Percentiles rank a stretch among this genome's conserved stretches.
Evolutionary conservation across 2,797 vertebrate genomes (phyloP).

Genomic region (Acestrorhynchus altus): DNA sequence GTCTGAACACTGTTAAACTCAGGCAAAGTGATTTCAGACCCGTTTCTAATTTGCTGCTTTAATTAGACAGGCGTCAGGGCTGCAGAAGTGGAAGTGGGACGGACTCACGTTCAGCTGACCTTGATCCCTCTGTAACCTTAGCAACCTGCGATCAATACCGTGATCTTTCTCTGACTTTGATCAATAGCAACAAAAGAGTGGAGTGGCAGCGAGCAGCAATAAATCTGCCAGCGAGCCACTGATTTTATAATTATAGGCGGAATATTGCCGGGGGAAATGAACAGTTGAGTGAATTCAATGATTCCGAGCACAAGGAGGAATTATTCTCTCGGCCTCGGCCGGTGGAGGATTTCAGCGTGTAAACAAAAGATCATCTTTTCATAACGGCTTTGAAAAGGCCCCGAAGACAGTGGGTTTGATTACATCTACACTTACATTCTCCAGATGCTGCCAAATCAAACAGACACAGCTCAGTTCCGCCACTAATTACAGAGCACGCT

Average conservation of each 20-base stretch:
- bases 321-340: slow-evolving; percentile 5
- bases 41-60: slow-evolving; percentile 14
- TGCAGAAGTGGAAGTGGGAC: neutral
- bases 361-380: slow-evolving; percentile 16
- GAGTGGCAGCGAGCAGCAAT: slow-evolving; percentile 39
- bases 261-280: slow-evolving; percentile 13
- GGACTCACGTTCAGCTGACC: slow-evolving; percentile 44
- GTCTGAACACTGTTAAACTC: too few relatives aligned
- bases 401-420: neutral
- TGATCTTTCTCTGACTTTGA: slow-evolving; percentile 45
- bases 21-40: too few relatives aligned
- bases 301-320: slow-evolving; percentile 17
- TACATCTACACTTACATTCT: neutral
- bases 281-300: slow-evolving; percentile 28
- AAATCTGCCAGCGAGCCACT: slow-evolving; percentile 38
- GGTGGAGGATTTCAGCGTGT: neutral
- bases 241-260: slow-evolving; percentile 35
- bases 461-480: neutral
- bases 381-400: neutral
- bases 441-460: slow-evolving; percentile 7
- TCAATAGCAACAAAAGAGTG: slow-evolving; percentile 55
- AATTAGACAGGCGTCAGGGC: slow-evolving; percentile 22
- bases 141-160: slow-evolving; percentile 56
- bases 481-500: neutral
- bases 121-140: slow-evolving; percentile 55